Evolutionary conservation across 37 sponge, comb jelly and placozoan species (phyloP).

Genomic region (Chondrilla cf. caribensis): DNA sequence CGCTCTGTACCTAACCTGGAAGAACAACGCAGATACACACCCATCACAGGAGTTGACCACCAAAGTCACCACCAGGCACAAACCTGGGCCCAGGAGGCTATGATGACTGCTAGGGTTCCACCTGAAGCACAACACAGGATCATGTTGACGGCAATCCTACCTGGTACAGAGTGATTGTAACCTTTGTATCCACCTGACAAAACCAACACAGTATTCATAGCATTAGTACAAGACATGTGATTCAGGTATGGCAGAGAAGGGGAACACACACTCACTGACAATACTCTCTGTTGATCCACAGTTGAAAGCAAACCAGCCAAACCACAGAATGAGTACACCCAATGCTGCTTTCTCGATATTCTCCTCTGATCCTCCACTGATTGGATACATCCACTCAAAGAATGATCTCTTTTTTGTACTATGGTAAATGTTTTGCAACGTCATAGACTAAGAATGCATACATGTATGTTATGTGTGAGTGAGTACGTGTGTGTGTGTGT

Average conservation of each 20-base stretch:
- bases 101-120: slow-evolving; percentile 64
- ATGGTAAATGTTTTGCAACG: background rate
- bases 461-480: too few species aligned
- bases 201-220: too few species aligned
- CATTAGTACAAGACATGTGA: too few species aligned
- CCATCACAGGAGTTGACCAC: too few species aligned
- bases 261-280: slow-evolving; percentile 43
- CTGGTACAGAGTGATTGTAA: slow-evolving; percentile 49
- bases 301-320: slow-evolving; percentile 94
- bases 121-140: slow-evolving; percentile 73
- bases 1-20: slow-evolving; percentile 54
- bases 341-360: slow-evolving; percentile 78
- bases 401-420: slow-evolving; percentile 18
- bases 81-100: slow-evolving; percentile 86
- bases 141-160: slow-evolving; percentile 89
- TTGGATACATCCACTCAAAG: slow-evolving; percentile 85
- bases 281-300: slow-evolving; percentile 92
- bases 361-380: slow-evolving; percentile 65
- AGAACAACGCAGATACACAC: too few species aligned
- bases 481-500: too few species aligned
- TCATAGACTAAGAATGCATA: background rate
- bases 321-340: slow-evolving; percentile 92
- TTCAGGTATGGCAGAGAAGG: too few species aligned
- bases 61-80: too few species aligned
- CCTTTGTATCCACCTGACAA: slow-evolving; percentile 8